Percentiles rank a stretch among this genome's conserved stretches.
Evolutionary conservation across 2,888 invertebrate species (phyloP).

Genomic region (Tetanocera ferruginea): DNA sequence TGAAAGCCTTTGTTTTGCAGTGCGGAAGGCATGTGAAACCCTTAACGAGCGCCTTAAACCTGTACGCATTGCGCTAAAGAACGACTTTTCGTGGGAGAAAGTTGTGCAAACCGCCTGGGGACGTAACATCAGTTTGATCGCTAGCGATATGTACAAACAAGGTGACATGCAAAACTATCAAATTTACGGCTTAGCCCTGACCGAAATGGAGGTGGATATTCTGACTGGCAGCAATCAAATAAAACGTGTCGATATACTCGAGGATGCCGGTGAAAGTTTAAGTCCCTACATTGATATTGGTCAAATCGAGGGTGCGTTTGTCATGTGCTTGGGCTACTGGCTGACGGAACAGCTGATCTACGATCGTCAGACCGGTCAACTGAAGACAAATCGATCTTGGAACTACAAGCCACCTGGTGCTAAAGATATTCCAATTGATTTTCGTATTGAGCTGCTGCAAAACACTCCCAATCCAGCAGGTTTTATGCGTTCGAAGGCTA

Average conservation of each 20-base stretch:
- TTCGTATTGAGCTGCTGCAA: slow-evolving; percentile 77
- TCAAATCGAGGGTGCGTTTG: slow-evolving; percentile 82
- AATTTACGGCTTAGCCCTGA: slow-evolving; percentile 75
- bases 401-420: slow-evolving; percentile 81
- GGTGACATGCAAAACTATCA: slow-evolving; percentile 73
- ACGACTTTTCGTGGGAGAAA: slow-evolving; percentile 71
- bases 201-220: slow-evolving; percentile 83
- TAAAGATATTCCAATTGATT: slow-evolving; percentile 82
- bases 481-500: slow-evolving; percentile 79
- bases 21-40: slow-evolving; percentile 75
- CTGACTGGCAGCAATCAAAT: slow-evolving; percentile 81
- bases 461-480: slow-evolving; percentile 76
- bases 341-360: slow-evolving; percentile 78
- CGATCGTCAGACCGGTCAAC: slow-evolving; percentile 74
- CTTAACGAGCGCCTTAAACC: slow-evolving; percentile 75
- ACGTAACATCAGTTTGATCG: slow-evolving; percentile 73
- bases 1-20: slow-evolving; percentile 74
- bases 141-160: slow-evolving; percentile 72
- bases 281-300: slow-evolving; percentile 80
- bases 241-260: slow-evolving; percentile 77
- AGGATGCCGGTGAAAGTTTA: slow-evolving; percentile 79
- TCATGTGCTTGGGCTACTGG: slow-evolving; percentile 82
- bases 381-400: slow-evolving; percentile 84
- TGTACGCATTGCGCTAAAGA: slow-evolving; percentile 54
- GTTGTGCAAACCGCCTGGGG: slow-evolving; percentile 72